Evolutionary conservation across 2,888 invertebrate species (phyloP), one percentile per base, ranked within the genome.

Genomic region (Xanthia icteritia): DNA sequence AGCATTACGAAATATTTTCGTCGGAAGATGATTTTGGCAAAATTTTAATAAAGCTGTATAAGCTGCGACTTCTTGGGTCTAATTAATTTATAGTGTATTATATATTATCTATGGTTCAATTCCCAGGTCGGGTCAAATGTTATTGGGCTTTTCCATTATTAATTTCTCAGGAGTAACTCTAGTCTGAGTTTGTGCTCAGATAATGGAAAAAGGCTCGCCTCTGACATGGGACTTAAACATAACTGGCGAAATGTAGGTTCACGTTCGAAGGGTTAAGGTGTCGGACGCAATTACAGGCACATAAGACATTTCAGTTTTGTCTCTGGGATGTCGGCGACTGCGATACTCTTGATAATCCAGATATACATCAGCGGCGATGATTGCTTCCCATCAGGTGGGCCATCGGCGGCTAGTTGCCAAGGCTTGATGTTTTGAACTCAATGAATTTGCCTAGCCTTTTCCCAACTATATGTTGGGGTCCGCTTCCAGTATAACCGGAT

Each of bases 1-100:
- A n/a, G 63, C 42, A 71, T 81, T 81, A 78, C 48, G 67, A 83
- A 45, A 83, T 77, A 27, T 61, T 27, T 20, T 6, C 8, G 51
- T 63, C 42, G 67, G 67, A 83, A 63, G 36, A 71, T 63, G 42
- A 39, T 51, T 81, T 71, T n/a, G 23, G 1, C 39, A 15, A 42
- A 15, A n/a, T 4, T 42, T 23, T 17, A 39, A 36, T 45, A 13
- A 5, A 73, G 31, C 5, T 45, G 3, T 45, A 5, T 56, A 31
- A 6, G 20, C 5, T 5, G n/a, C 31, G 15, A 17, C 23, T 72
- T 61, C 9, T 42, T 79, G 9, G 13, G 23, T 61, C 17, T 13
- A 27, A 36, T 45, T 71, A n/a, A 31, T 31, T 31, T 31, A 31
- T 31, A 31, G 31, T 31, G 31, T 31, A 31, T 31, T 31, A 31